Conservation (phyloP, 2,113 vertebrate species). For the Aepyceros melampus region DNA sequence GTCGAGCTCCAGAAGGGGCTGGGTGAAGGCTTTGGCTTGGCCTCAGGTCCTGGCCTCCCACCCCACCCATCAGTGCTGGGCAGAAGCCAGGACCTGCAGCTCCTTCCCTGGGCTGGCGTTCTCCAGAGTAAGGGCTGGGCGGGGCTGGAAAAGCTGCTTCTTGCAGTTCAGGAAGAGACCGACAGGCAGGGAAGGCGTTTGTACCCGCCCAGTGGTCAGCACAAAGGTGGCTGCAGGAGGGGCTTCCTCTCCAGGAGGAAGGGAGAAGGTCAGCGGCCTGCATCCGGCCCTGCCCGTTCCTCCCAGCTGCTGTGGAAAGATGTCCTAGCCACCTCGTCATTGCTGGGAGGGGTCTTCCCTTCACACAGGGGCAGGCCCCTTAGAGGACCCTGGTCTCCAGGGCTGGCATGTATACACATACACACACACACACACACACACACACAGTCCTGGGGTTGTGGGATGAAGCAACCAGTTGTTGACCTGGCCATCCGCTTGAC, state of each 20-base stretch:
- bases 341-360: constrained; percentile 66
- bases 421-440: too few relatives aligned
- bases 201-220: constrained; percentile 56
- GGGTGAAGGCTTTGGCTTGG: background rate
- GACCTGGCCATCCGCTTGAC: background rate
- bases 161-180: constrained; percentile 63
- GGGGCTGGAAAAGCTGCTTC: background rate
- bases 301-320: constrained; percentile 73
- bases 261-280: constrained; percentile 68
- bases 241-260: constrained; percentile 74
- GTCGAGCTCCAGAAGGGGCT: background rate
- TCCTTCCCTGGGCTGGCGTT: constrained; percentile 2
- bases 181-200: constrained; percentile 41
- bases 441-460: background rate
- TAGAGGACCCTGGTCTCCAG: constrained; percentile 28
- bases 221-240: constrained; percentile 73
- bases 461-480: background rate
- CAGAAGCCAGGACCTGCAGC: background rate
- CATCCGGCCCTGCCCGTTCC: constrained; percentile 73
- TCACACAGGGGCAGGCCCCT: constrained; percentile 32
- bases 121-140: background rate
- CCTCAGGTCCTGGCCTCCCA: background rate
- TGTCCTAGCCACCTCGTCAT: constrained; percentile 50
- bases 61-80: background rate
- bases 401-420: background rate